phyloP scores from a whole-genome alignment of 2,888 invertebrate species.

The Octodonta nipae region DNA sequence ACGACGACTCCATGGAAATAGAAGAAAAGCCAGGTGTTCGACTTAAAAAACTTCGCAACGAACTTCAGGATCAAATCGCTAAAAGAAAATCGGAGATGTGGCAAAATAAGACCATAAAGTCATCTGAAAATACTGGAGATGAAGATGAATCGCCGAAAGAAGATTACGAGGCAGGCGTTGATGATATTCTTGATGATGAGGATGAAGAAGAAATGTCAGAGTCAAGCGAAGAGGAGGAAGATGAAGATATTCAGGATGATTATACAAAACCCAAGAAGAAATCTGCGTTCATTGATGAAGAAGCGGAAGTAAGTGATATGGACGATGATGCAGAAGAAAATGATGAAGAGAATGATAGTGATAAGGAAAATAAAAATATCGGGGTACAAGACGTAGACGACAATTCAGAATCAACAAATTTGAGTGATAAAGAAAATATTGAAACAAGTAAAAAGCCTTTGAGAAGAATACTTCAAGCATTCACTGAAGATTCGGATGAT shows the following conservation, averaged over 20 bases:
- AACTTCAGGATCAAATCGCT: conserved; percentile 57
- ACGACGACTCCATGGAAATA: conserved; percentile 27
- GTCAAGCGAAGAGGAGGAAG: conserved; percentile 31
- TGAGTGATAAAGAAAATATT: background rate
- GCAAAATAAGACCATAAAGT: conserved; percentile 43
- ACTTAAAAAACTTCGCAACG: conserved; percentile 53
- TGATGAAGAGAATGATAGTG: conserved; percentile 14
- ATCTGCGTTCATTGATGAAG: conserved; percentile 28
- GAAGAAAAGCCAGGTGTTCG: conserved; percentile 56
- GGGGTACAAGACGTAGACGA: conserved; percentile 12
- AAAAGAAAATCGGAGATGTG: conserved; percentile 57
- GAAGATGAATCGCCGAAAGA: conserved; percentile 10
- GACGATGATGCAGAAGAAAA: conserved; percentile 16
- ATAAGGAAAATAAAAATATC: no score
- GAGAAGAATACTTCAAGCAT: conserved; percentile 26
- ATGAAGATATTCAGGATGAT: conserved; percentile 34
- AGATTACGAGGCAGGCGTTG: conserved; percentile 11
- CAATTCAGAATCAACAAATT: conserved; percentile 5
- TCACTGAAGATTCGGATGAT: conserved; percentile 28
- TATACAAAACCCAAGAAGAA: conserved; percentile 19
- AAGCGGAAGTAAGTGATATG: conserved; percentile 24
- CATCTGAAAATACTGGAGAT: conserved; percentile 7
- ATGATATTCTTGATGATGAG: conserved; percentile 39
- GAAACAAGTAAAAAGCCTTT: conserved; percentile 17
- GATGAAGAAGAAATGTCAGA: conserved; percentile 40